Conservation (phyloP, 2,888 invertebrate genomes). For the Acrobasis consociella region DNA sequence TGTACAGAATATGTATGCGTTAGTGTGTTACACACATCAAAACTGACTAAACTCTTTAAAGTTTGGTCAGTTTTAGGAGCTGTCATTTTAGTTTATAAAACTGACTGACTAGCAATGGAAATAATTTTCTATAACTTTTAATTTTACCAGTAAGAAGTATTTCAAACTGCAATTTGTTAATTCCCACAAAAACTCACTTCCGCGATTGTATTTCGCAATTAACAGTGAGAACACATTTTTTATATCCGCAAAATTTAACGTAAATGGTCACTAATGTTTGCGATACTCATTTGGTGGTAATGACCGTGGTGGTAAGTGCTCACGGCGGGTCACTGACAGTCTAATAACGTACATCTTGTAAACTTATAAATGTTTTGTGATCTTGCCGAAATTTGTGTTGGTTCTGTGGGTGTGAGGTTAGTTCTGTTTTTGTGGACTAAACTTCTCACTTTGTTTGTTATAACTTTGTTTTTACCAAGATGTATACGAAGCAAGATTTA, state of each 20-base stretch:
- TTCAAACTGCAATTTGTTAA: conserved; percentile 6
- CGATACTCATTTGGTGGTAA: conserved; percentile 22
- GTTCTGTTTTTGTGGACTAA: neutral
- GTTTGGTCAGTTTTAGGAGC: too few relatives aligned
- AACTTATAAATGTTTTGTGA: conserved; percentile 4
- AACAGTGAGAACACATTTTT: conserved; percentile 7
- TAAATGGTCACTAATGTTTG: conserved; percentile 11
- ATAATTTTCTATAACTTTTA: too few relatives aligned
- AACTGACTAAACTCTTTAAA: too few relatives aligned
- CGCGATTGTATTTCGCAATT: conserved; percentile 10
- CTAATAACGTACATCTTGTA: conserved; percentile 9
- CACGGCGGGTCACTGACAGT: conserved; percentile 17
- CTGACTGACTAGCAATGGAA: too few relatives aligned
- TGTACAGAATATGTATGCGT: too few relatives aligned
- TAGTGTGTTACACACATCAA: too few relatives aligned
- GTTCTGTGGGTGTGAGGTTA: conserved; percentile 3
- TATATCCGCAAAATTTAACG: neutral
- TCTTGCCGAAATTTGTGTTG: conserved; percentile 14
- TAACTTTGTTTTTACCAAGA: too few relatives aligned
- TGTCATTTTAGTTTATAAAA: too few relatives aligned
- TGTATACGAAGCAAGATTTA: too few relatives aligned
- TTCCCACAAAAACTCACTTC: conserved; percentile 1
- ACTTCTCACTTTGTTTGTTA: too few relatives aligned
- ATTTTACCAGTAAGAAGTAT: neutral
- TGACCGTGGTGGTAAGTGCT: conserved; percentile 16